Conservation (phyloP, 2,113 vertebrate genomes). For the Pomatostomus ruficeps region DNA sequence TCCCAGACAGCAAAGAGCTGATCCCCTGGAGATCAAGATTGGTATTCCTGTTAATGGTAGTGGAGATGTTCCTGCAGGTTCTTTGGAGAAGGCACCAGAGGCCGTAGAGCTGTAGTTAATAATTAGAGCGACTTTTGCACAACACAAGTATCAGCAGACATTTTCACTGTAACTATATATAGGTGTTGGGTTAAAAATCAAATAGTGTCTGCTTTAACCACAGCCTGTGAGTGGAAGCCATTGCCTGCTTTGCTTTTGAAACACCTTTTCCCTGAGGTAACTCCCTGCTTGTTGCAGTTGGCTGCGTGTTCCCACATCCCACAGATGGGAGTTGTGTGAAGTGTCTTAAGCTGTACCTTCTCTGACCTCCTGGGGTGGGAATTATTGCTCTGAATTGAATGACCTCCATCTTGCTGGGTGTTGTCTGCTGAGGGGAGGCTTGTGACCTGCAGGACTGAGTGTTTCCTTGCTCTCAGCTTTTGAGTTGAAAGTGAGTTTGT, state of each 20-base stretch:
- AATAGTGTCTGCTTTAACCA: not conserved
- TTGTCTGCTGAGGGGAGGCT: not conserved
- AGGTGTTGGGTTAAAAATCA: not conserved
- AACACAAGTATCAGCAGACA: not conserved
- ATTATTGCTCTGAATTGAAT: not conserved
- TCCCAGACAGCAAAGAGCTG: not conserved
- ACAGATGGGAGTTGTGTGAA: not conserved
- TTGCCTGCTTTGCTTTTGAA: not conserved
- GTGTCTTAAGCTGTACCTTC: not conserved
- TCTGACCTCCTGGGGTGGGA: not conserved
- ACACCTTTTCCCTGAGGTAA: not conserved
- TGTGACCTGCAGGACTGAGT: not conserved
- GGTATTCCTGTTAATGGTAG: not conserved
- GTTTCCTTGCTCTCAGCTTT: not conserved
- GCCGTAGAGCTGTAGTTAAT: not conserved
- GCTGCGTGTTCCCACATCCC: accelerated
- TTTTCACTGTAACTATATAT: not conserved
- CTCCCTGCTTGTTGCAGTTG: not conserved
- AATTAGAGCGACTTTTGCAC: not conserved
- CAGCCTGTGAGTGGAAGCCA: accelerated
- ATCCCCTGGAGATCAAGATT: not conserved
- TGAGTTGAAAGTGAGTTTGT: not conserved
- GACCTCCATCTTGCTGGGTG: not conserved
- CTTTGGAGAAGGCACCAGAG: not conserved
- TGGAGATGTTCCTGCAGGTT: not conserved